These are phyloP conservation scores for Chrysochloris asiatica DNA, from an alignment of 2,113 vertebrate species.

Conservation along the genomic window DNA sequence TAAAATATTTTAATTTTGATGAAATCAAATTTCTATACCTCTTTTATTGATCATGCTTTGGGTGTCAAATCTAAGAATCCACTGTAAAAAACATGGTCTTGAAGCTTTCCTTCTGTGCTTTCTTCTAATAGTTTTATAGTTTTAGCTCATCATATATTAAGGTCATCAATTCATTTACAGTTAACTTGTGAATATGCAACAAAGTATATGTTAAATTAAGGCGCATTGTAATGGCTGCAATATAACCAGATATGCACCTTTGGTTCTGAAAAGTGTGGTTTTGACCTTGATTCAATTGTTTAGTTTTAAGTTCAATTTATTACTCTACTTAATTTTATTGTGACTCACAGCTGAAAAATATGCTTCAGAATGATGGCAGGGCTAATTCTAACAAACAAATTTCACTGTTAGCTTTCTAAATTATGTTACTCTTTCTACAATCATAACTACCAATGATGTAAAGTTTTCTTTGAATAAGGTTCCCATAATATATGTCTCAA, in stretches of 20 bases:
- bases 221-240: neutral
- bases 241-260: neutral
- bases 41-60: neutral
- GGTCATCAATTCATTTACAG: neutral
- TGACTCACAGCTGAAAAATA: neutral
- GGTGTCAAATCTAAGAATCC: neutral
- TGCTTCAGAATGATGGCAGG: neutral
- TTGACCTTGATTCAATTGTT: neutral
- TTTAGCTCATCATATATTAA: neutral
- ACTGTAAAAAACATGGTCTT: neutral
- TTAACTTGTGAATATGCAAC: neutral
- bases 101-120: neutral
- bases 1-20: neutral
- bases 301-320: neutral
- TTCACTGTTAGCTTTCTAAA: neutral
- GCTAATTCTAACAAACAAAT: neutral
- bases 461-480: neutral
- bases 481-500: neutral
- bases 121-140: neutral
- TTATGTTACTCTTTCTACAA: neutral
- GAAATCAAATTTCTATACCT: neutral
- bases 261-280: neutral
- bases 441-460: neutral
- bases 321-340: neutral
- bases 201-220: neutral